Evolutionary conservation across 1,140 invertebrate species (phyloP), one percentile per base, ranked within the genome.

Genomic region (Temnothorax longispinosus): DNA sequence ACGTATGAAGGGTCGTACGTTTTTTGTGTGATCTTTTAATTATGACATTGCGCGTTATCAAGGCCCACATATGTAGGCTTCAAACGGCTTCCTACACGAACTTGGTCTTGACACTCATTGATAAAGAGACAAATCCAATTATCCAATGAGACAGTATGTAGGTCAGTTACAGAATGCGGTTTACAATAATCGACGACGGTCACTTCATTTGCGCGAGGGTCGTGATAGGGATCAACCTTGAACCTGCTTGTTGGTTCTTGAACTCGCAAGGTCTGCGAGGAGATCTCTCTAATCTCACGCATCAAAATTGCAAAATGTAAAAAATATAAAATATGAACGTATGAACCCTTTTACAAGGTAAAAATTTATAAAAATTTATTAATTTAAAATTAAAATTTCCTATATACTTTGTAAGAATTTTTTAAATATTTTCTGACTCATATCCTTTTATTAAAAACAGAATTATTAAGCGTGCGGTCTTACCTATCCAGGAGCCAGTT

Each of bases 401-500:
- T 35, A 41, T 35, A 41, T 27, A 15, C 0, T 38, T 65, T 38
- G 8, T n/a, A 21, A 54, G 54, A 21, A 21, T 74, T 1, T 18
- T 50, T 54, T 13, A 1, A 41, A 38, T 18, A 38, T 35, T 41
- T 38, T 58, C n/a, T 58, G 3, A 10, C 13, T 27, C 2, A n/a
- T 54, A 52, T 56, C 11, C 11, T 54, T 47, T 47, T 78, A 38
- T 50, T 4, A 35, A 35, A 0, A 69, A 50, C 6, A 50, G n/a
- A 38, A 64, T n/a, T 77, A 3, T 41, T 41, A 18, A 77, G 2
- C n/a, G 0, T 35, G 27, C 27, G 27, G 27, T 86, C 93, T 92
- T 91, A 97, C 97, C 96, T 85, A 97, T 97, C 97, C 97, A 97
- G 1, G 97, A 97, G 15, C 97, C 96, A 87, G 96, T 95, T 67